Base-by-base conservation (phyloP, 2,113 vertebrate species). In the Chrysemys picta region DNA sequence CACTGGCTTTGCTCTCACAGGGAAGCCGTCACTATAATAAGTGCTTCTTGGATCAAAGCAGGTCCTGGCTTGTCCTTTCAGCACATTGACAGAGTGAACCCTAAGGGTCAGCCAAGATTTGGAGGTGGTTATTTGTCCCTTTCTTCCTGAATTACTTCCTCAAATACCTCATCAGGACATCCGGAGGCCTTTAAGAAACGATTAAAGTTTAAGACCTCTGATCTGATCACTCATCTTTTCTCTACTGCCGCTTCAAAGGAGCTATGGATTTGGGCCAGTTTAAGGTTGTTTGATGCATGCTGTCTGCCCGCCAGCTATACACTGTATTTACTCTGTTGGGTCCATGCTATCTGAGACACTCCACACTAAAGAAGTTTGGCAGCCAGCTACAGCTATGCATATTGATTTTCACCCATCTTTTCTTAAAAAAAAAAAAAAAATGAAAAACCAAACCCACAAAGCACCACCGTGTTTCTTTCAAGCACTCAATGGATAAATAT, bases 161-260 rank as follows among this genome's bases (percentile, higher is more conserved):
- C 98, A 98, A 99, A 97, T 97, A 98, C 98, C 98, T 98, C 98
- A 98, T 98, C 98, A 99, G 98, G 98, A 98, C 98, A 98, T 99
- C 98, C 99, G 98, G 98, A 98, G 98, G 98, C 98, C 97, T 98
- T 96, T 89, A 89, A 97, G 97, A 97, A 97, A 93, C 97, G 98
- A 93, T 97, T 97, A 94, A 93, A 52, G 87, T 97, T 90, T 84
- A 80, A 90, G 93, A 95, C 91, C 97, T 98, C 97, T 98, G 98
- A 98, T 98, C 98, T 97, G 90, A 50, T n/a, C 85, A 19, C 90
- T 97, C 93, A 95, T 98, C 97, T 97, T 97, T 92, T 96, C 78
- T 65, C 62, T 35, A 59, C 84, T 10, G 95, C 93, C 6, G 95
- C 96, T 97, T 98, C 98, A 97, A 98, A 96, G 97, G 53, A 5